These are phyloP conservation scores for Clarias platycephalus DNA, from an alignment of 2,797 vertebrate species.

Conservation along the genomic window DNA sequence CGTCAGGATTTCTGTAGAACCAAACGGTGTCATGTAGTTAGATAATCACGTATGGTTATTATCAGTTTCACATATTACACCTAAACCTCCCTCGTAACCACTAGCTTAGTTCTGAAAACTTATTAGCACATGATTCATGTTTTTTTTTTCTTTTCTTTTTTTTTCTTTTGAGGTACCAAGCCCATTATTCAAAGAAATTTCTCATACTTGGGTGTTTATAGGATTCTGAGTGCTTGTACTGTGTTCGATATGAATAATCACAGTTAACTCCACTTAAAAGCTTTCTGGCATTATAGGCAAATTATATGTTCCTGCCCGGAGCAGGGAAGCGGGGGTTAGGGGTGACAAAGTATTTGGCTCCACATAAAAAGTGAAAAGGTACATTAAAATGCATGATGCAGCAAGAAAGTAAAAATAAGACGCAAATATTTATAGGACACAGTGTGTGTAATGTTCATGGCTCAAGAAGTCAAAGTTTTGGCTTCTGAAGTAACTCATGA, in stretches of 20 bases:
- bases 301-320: constrained; percentile 30
- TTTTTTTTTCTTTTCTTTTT: not conserved
- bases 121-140: not conserved
- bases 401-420: constrained; percentile 7
- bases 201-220: constrained; percentile 7
- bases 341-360: not conserved
- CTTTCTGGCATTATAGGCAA: constrained; percentile 17
- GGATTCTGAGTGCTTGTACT: constrained; percentile 14
- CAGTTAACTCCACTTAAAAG: constrained; percentile 25
- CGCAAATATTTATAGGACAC: constrained; percentile 6
- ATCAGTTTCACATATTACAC: not conserved
- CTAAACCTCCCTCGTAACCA: constrained; percentile 8
- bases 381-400: not conserved
- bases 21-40: not conserved
- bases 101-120: not conserved
- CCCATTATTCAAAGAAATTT: constrained; percentile 5
- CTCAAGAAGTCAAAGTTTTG: not conserved
- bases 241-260: constrained; percentile 32
- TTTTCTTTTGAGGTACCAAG: not conserved
- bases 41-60: not conserved
- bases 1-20: not conserved
- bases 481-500: not conserved
- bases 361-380: not conserved
- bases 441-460: not conserved
- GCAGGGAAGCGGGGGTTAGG: constrained; percentile 24